Conservation (phyloP, 1,140 invertebrate species). For the Hormaphis cornu region DNA sequence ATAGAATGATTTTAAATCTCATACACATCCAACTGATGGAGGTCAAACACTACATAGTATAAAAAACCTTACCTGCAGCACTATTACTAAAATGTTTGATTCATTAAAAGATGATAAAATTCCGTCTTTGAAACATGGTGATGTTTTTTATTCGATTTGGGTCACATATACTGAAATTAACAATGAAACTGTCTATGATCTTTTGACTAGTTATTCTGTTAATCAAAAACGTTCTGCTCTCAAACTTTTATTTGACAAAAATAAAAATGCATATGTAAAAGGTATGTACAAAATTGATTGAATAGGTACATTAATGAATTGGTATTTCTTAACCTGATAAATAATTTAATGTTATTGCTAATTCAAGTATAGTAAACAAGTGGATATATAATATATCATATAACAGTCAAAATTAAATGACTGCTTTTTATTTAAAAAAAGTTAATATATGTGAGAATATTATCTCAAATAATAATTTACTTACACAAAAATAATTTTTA, state of each 20-base stretch:
- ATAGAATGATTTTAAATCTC: not conserved
- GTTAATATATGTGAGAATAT: no score
- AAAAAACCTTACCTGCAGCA: not conserved
- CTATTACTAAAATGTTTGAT: slow-evolving; percentile 20
- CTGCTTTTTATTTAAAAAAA: no score
- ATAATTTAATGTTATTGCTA: no score
- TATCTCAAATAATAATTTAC: no score
- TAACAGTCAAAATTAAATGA: no score
- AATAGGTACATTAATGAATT: no score
- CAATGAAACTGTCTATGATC: slow-evolving; percentile 82
- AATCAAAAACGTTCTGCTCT: slow-evolving; percentile 45
- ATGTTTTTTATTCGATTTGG: slow-evolving; percentile 51
- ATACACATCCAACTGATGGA: not conserved
- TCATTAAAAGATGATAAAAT: not conserved
- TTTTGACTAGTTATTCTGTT: slow-evolving; percentile 50
- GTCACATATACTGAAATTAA: slow-evolving; percentile 89
- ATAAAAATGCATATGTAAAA: slow-evolving; percentile 64
- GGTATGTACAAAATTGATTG: slow-evolving; percentile 41
- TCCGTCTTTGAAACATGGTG: not conserved
- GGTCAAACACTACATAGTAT: not conserved
- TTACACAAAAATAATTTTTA: no score
- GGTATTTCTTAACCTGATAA: no score
- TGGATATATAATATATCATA: no score
- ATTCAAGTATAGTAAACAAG: no score
- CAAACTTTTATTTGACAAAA: slow-evolving; percentile 51